Base-by-base conservation (phyloP, 2,888 invertebrate species). In the Platypus cylindrus region DNA sequence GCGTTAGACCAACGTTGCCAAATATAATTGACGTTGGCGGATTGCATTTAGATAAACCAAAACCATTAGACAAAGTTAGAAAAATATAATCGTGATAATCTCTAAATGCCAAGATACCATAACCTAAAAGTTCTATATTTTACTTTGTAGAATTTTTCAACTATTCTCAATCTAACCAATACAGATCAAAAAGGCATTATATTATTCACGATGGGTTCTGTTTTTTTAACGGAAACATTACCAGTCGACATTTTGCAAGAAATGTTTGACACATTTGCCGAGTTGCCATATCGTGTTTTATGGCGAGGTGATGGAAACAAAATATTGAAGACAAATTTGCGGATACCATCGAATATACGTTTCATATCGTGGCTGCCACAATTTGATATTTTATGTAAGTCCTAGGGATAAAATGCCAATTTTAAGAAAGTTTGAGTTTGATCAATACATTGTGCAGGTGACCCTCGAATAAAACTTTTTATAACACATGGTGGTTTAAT, bases 181-280 rank as follows among this genome's bases (percentile, higher is more conserved):
- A 35, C 40, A 7, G 34, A 43, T 16, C 29, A 25, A 17, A 45
- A 53, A 13, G 59, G 60, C 5, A 63, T 71, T 15, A 66, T 73
- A 36, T 72, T 68, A 50, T 68, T 72, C 60, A 70, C 69, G 43
- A 68, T 73, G 47, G 73, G 73, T 7, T 72, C 72, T 4, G 68
- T 72, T 65, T 59, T 73, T 1, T 55, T 64, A 14, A 67, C 68
- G 20, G 70, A 70, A 51, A 66, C 67, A 1, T 67, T 72, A 41
- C 65, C 70, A 1, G 54, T 53, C 22, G 58, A 63, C 12, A 65
- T 58, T 42, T 48, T 70, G 28, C 55, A 62, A 39, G 59, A 60
- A 32, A 65, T 73, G 43, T 64, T 71, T 43, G 54, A 58, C 16
- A 69, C 64, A 2, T 62, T 73, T 40, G 65, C 66, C 0, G 60